Evolutionary conservation across 1,140 invertebrate genomes (phyloP), one percentile per base, ranked within the genome.

Genomic region (Drosophila varians): DNA sequence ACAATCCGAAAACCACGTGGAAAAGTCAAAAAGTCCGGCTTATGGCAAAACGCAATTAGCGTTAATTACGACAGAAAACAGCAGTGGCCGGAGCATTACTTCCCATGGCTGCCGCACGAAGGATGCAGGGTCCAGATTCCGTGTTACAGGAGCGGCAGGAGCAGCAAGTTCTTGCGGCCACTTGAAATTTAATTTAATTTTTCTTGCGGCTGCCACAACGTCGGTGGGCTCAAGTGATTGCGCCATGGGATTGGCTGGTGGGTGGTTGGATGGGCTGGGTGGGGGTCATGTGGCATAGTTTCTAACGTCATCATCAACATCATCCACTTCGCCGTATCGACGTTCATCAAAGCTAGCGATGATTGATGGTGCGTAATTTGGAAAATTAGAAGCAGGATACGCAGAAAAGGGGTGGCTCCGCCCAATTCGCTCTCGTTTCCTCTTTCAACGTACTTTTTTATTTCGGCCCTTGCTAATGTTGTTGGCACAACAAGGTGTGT

Each of bases 401-500:
- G 45, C 40, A 54, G 55, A 38, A 87, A 87, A 87, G 74, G 82
- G 82, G 82, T 87, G 82, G 82, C 65, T 82, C 58, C 28, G 42
- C 49, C 45, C 18, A 38, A 48, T 52, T 49, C n/a, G 57, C 46
- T 72, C 31, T 55, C 57, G 57, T 54, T 68, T 54, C 56, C 43
- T 16, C 34, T 55, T 23, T 25, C 23, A 21, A 21, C 23, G 56
- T 16, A 14, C n/a, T 38, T 31, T 62, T 46, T 53, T 45, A 78
- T 86, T 83, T 57, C 51, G 82, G 66, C 61, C 70, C 56, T 73
- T 86, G 82, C 82, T 86, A 86, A 86, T 86, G 82, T 79, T 89
- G 82, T 89, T 89, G 87, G 87, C 72, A 77, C 80, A 89, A 89
- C 82, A 89, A 89, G 87, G 87, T 90, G 87, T 90, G 87, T 83